Base-by-base conservation (phyloP, 1,140 invertebrate species). In the Drosophila truncata region DNA sequence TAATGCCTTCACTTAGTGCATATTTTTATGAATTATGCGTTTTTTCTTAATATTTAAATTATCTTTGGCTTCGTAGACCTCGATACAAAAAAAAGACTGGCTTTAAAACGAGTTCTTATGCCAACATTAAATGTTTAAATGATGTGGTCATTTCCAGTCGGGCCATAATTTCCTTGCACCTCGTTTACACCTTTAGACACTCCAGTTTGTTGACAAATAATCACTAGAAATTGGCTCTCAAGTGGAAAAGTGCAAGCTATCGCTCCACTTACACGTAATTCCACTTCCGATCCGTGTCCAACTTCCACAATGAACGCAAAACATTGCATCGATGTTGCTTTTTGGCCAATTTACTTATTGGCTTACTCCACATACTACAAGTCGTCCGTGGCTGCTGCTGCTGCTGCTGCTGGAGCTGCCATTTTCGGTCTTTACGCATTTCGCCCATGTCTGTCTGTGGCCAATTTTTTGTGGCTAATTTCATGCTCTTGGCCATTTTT, bases 341-440 rank as follows among this genome's bases (percentile, higher is more conserved):
- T 54, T 79, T 84, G 70, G 70, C 78, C 85, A 85, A 90, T 85
- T 88, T 90, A 84, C 81, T 85, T 58, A 90, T 90, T 90, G 85
- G 85, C 85, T 90, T 90, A 90, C 85, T 88, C 84, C 69, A 88
- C 80, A 88, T 63, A 80, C 31, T 11, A 2, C 37, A 49, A 13
- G 33, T 10, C 3, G n/a, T n/a, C n/a, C n/a, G n/a, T n/a, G n/a
- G n/a, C n/a, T n/a, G n/a, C n/a, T n/a, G n/a, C n/a, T n/a, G n/a
- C n/a, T n/a, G n/a, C n/a, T n/a, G n/a, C n/a, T n/a, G 23, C 39
- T 18, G 20, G 31, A 54, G 52, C 60, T 23, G 31, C 25, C 25
- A 27, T 70, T 78, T 78, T 37, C 2, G 39, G 55, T 57, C 4
- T 66, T 16, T 27, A 78, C 74, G 76, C 76, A 78, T 61, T 72